Evolutionary conservation across 2,888 invertebrate species (phyloP).

Genomic region (Congeria kusceri): DNA sequence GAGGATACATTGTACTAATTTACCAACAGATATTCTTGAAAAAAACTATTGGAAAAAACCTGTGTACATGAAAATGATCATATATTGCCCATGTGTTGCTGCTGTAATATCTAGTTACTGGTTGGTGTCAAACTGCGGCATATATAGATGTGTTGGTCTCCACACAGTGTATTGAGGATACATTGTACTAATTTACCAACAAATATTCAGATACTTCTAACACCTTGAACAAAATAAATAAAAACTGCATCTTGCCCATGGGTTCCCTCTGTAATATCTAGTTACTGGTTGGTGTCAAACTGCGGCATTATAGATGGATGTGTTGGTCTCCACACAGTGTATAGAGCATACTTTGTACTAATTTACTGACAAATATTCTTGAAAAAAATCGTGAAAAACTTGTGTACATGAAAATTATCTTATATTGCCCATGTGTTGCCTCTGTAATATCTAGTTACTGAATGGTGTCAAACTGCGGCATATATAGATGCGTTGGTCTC

Average conservation of each 20-base stretch:
- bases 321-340: slow-evolving; percentile 23
- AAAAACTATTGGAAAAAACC: background rate
- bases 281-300: slow-evolving; percentile 22
- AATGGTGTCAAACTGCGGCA: slow-evolving; percentile 85
- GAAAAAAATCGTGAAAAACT: background rate
- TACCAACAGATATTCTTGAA: background rate
- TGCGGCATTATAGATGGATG: slow-evolving; percentile 32
- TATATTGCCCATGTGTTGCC: slow-evolving; percentile 19
- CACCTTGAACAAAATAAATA: background rate
- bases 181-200: slow-evolving; percentile 19
- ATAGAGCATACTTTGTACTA: slow-evolving; percentile 15
- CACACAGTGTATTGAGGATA: slow-evolving; percentile 2
- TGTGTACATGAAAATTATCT: background rate
- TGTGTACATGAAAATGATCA: background rate
- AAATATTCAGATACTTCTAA: slow-evolving; percentile 5
- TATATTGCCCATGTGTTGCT: slow-evolving; percentile 24
- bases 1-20: slow-evolving; percentile 14
- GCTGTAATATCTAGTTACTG: slow-evolving; percentile 6
- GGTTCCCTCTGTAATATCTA: slow-evolving; percentile 22
- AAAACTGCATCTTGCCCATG: background rate
- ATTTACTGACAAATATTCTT: slow-evolving; percentile 6
- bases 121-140: slow-evolving; percentile 29
- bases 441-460: background rate
- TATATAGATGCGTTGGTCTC: background rate
- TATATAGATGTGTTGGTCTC: slow-evolving; percentile 27